A percentile compares a stretch with the other conserved stretches of the same genome.
Conservation (phyloP, 1,140 invertebrate species). For the Yoshiicerus persimilis region DNA sequence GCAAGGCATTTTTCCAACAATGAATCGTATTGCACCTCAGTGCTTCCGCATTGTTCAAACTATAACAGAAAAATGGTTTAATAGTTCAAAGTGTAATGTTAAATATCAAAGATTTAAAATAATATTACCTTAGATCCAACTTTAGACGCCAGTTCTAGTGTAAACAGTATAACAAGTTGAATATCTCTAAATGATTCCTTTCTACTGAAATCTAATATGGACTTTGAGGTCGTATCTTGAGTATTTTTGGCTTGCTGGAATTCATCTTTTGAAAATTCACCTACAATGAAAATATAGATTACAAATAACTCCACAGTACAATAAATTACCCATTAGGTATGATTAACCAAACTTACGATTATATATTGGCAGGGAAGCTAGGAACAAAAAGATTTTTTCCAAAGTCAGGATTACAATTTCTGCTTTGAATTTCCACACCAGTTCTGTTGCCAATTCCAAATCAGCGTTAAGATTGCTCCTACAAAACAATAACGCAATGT, state of each 20-base stretch:
- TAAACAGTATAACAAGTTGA: constrained; percentile 39
- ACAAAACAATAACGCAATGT: neutral
- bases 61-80: neutral
- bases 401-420: constrained; percentile 19
- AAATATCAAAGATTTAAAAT: neutral
- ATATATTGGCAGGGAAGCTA: constrained; percentile 33
- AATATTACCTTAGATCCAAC: constrained; percentile 36
- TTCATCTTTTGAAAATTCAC: neutral
- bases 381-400: constrained; percentile 41
- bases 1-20: constrained; percentile 39
- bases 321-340: neutral
- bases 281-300: too few species aligned
- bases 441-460: constrained; percentile 40
- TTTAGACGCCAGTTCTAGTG: constrained; percentile 40
- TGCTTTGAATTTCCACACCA: constrained; percentile 38
- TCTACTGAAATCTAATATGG: constrained; percentile 40
- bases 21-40: constrained; percentile 23
- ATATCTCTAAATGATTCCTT: constrained; percentile 41
- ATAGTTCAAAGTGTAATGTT: neutral
- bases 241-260: neutral
- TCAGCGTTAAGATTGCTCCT: constrained; percentile 45
- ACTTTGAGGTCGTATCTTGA: constrained; percentile 34
- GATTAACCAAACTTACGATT: constrained; percentile 32
- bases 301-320: too few species aligned
- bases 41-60: constrained; percentile 18